A percentile compares a stretch with the other conserved stretches of the same genome.
phyloP scores from a whole-genome alignment of 2,113 vertebrate species.

The Pipra filicauda region DNA sequence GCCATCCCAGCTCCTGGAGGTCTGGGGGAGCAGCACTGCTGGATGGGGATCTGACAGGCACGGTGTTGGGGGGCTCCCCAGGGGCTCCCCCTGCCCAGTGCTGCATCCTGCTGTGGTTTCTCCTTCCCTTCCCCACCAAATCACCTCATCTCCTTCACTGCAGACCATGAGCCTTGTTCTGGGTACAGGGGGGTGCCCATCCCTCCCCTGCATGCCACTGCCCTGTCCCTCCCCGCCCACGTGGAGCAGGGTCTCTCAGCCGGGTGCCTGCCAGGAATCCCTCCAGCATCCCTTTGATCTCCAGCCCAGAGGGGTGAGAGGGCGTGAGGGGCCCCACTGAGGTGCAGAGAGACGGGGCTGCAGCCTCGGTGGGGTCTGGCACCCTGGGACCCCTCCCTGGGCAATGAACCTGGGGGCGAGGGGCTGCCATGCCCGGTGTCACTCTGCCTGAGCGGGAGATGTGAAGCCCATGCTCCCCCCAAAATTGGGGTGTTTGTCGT shows the following conservation, averaged over 20 bases:
- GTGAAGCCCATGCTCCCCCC: accelerated
- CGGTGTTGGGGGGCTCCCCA: background rate
- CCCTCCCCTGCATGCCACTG: background rate
- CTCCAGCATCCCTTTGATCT: background rate
- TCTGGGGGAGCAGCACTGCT: background rate
- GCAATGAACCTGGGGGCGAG: background rate
- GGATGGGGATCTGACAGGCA: background rate
- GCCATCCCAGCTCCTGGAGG: background rate
- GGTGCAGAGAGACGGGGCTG: background rate
- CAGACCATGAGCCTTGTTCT: background rate
- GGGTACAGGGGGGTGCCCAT: background rate
- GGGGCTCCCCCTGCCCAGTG: background rate
- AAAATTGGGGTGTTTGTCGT: background rate
- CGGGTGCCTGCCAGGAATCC: background rate
- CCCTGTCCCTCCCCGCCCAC: background rate
- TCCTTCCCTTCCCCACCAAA: background rate
- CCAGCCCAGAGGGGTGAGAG: background rate
- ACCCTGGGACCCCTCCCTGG: background rate
- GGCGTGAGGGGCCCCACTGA: background rate
- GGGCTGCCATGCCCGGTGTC: background rate
- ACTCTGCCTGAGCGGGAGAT: background rate
- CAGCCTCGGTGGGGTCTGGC: background rate
- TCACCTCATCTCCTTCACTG: accelerated
- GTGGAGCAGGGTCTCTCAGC: background rate
- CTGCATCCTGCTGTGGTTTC: background rate